A percentile compares a stretch with the other conserved stretches of the same genome.
phyloP scores from a whole-genome alignment of 2,113 vertebrate genomes.

The Gyps fulvus region DNA sequence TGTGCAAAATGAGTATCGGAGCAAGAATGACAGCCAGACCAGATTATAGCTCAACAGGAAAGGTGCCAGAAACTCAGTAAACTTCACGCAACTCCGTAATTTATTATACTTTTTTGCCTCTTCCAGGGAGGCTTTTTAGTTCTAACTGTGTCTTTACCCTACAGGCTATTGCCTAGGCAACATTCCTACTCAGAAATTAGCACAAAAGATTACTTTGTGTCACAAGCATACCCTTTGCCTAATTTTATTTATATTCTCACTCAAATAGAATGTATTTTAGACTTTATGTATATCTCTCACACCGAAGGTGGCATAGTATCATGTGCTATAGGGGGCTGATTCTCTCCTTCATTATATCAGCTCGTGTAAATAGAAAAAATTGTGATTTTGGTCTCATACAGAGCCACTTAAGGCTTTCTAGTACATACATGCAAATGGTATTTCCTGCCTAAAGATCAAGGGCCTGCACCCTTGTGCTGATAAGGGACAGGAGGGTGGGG shows the following conservation, averaged over 20 bases:
- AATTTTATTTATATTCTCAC: conserved; percentile 15
- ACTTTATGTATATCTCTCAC: not conserved
- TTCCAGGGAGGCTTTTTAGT: not conserved
- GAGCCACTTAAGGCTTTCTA: not conserved
- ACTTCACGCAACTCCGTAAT: not conserved
- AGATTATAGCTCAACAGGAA: not conserved
- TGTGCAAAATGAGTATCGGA: not conserved
- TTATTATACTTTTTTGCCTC: not conserved
- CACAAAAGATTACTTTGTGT: not conserved
- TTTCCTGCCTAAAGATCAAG: not conserved
- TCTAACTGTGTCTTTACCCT: not conserved
- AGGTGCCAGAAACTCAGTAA: not conserved
- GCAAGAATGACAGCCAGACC: not conserved
- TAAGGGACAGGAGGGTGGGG: not conserved
- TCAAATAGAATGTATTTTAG: not conserved
- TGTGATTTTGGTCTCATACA: not conserved
- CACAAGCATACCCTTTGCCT: not conserved
- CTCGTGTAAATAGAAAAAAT: not conserved
- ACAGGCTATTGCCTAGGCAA: not conserved
- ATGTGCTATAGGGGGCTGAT: not conserved
- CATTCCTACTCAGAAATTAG: not conserved
- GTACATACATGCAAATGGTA: not conserved
- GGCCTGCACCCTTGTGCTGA: not conserved
- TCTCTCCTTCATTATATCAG: not conserved
- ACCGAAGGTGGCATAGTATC: not conserved